phyloP scores from a whole-genome alignment of 2,888 invertebrate species.

The Eilema griseolum region DNA sequence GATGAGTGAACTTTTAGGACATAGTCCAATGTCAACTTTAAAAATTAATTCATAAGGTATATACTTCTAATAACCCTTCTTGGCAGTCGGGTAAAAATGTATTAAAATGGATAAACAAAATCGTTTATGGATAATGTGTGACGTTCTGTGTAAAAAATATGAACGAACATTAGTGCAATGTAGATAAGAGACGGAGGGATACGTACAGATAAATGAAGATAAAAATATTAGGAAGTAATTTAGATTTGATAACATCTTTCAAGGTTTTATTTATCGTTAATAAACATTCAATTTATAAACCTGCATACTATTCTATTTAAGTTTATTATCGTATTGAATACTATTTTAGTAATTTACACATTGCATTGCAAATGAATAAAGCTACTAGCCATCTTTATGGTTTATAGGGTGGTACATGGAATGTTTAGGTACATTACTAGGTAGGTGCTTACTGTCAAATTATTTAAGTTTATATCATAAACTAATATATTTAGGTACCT shows the following conservation, averaged over 20 bases:
- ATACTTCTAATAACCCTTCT: no score
- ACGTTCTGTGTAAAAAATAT: background rate
- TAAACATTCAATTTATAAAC: background rate
- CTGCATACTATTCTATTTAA: no score
- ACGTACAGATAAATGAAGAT: background rate
- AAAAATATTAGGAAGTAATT: conserved; percentile 22
- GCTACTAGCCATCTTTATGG: no score
- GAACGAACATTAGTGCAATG: background rate
- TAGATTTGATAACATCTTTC: background rate
- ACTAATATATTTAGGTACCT: no score
- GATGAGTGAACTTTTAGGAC: conserved; percentile 53
- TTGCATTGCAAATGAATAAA: background rate
- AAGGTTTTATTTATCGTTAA: conserved; percentile 7
- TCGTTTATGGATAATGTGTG: conserved; percentile 22
- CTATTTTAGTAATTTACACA: no score
- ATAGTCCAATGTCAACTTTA: conserved; percentile 52
- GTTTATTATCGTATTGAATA: background rate
- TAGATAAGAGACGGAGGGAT: background rate
- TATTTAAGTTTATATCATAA: no score
- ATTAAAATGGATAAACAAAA: conserved; percentile 32
- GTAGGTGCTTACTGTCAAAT: no score
- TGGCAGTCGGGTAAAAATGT: no score
- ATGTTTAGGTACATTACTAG: no score
- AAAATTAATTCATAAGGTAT: conserved; percentile 19
- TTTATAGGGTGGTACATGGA: no score